phyloP scores from a whole-genome alignment of 2,888 invertebrate species.

The Incurvaria masculella region DNA sequence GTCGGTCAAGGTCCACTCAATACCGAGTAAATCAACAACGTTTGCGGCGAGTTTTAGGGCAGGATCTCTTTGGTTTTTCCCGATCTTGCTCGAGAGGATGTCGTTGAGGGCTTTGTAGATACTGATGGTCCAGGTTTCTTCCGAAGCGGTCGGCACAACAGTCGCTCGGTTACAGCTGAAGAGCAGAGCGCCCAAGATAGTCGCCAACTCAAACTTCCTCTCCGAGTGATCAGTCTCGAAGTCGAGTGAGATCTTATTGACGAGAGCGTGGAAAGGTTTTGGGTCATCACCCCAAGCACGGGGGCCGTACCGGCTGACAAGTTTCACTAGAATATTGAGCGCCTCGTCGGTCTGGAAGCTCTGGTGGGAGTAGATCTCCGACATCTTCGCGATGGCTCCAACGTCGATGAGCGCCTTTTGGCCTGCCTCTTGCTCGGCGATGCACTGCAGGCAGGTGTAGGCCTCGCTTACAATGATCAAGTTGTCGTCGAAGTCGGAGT shows the following conservation, averaged over 20 bases:
- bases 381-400: slow-evolving; percentile 77
- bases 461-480: slow-evolving; percentile 85
- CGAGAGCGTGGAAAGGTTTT: slow-evolving; percentile 74
- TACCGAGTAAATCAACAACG: slow-evolving; percentile 75
- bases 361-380: slow-evolving; percentile 82
- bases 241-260: slow-evolving; percentile 80
- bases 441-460: slow-evolving; percentile 77
- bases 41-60: slow-evolving; percentile 80
- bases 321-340: slow-evolving; percentile 71
- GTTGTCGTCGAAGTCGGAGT: slow-evolving; percentile 81
- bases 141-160: slow-evolving; percentile 60
- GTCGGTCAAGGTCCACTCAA: slow-evolving; percentile 80
- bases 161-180: slow-evolving; percentile 68
- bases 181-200: slow-evolving; percentile 71
- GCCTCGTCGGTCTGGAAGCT: slow-evolving; percentile 90
- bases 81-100: slow-evolving; percentile 82
- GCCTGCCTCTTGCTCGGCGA: slow-evolving; percentile 75
- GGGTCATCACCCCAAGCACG: slow-evolving; percentile 76
- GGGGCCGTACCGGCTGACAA: slow-evolving; percentile 70
- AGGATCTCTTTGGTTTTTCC: slow-evolving; percentile 85
- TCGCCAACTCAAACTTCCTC: slow-evolving; percentile 84
- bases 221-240: slow-evolving; percentile 88
- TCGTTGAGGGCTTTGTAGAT: slow-evolving; percentile 80
- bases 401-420: slow-evolving; percentile 75
- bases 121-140: slow-evolving; percentile 79